Base-by-base conservation (phyloP, 2,888 invertebrate species). In the Drosophila algonquin region DNA sequence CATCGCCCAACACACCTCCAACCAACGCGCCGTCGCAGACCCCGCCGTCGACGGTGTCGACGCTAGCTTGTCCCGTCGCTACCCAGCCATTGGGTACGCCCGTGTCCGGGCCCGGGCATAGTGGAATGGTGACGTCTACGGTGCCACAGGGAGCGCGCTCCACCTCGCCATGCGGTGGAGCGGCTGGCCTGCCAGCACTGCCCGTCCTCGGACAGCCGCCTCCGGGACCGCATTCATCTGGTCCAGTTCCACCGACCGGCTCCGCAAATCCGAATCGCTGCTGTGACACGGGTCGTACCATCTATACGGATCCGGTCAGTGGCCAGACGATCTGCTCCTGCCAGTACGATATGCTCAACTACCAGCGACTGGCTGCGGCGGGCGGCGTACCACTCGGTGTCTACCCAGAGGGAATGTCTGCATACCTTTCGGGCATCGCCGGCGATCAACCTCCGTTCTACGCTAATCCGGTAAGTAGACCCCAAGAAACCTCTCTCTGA, bases 211-310 rank as follows among this genome's bases (percentile, higher is more conserved):
- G 87, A 1, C 65, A 48, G n/a, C 57, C 65, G 47, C 72, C 72
- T 2, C 57, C 67, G 12, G 74, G 67, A 9, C 67, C 74, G 9
- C 71, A 72, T 24, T 65, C 65, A 0, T 58, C 70, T 18, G 73
- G 30, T 1, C 63, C 72, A 35, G 57, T 50, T 21, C 73, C 73
- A 4, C 64, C 63, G 27, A 47, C 71, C 18, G 74, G 50, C 14
- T 35, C 74, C 4, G 48, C 62, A 0, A 78, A 82, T 50, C 77
- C 87, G 4, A 90, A 81, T 68, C 90, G 97, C 88, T 97, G 98
- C 93, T 97, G 98, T 93, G 97, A 98, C 93, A 97, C 97, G 79
- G 98, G 98, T 80, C 94, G 98, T 89, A 96, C 97, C 77, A 95
- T 98, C 91, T 97, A 97, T 93, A 97, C 97, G 91, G 97, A 97